Percentiles rank a stretch among this genome's conserved stretches.
Conservation (phyloP, 2,888 invertebrate species). For the Melinaea marsaeus region DNA sequence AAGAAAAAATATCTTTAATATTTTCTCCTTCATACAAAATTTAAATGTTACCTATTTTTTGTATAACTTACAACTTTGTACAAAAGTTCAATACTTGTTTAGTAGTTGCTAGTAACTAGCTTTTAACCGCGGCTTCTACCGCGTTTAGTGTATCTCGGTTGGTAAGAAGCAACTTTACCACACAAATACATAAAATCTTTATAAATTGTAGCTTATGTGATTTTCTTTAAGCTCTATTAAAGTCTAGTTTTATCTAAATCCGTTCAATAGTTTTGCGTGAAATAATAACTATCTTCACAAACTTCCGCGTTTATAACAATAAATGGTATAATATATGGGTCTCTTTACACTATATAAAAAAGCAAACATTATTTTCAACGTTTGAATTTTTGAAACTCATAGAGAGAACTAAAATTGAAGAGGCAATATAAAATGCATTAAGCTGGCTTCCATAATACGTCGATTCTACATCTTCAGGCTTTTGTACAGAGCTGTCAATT, state of each 20-base stretch:
- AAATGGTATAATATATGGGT: not conserved
- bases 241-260: too few relatives aligned
- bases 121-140: too few relatives aligned
- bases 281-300: too few relatives aligned
- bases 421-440: slow-evolving; percentile 49
- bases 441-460: slow-evolving; percentile 51
- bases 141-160: too few relatives aligned
- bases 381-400: slow-evolving; percentile 57
- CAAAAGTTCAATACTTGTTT: slow-evolving; percentile 64
- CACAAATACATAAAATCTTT: too few relatives aligned
- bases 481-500: slow-evolving; percentile 69
- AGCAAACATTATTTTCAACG: slow-evolving; percentile 20
- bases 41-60: not conserved
- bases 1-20: slow-evolving; percentile 38
- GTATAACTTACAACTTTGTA: slow-evolving; percentile 60
- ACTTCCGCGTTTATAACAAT: too few relatives aligned
- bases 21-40: slow-evolving; percentile 3
- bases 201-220: too few relatives aligned
- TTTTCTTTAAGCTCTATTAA: too few relatives aligned
- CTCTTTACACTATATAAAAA: too few relatives aligned
- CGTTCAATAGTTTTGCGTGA: too few relatives aligned
- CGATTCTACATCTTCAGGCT: slow-evolving; percentile 41
- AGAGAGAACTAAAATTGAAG: slow-evolving; percentile 35
- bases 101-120: not conserved
- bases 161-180: too few relatives aligned